Conservation (phyloP, 2,113 vertebrate species). For the Myrmophylax atrothorax region DNA sequence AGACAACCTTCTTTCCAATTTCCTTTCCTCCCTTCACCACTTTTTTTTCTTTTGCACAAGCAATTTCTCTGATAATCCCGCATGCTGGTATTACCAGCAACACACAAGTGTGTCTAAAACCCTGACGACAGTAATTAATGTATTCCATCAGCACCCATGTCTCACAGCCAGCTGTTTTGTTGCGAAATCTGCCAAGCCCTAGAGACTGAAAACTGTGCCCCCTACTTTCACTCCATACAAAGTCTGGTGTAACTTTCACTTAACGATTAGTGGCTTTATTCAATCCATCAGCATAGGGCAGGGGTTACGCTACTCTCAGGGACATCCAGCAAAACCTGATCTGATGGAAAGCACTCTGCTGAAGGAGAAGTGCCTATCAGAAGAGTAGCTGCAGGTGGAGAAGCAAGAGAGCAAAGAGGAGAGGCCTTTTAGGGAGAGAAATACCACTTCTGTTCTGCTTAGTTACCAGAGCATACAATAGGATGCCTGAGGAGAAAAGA, state of each 20-base stretch:
- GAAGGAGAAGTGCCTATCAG: constrained; percentile 24
- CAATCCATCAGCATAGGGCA: constrained; percentile 71
- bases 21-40: not conserved
- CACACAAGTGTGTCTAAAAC: constrained; percentile 71
- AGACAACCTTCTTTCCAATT: not conserved
- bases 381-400: constrained; percentile 47
- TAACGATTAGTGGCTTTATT: constrained; percentile 74
- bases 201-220: constrained; percentile 40
- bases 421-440: constrained; percentile 20
- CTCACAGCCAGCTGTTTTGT: constrained; percentile 68
- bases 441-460: constrained; percentile 12
- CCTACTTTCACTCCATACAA: constrained; percentile 18
- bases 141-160: constrained; percentile 71
- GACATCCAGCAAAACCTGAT: constrained; percentile 58
- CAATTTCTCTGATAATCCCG: constrained; percentile 37
- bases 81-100: constrained; percentile 34
- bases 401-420: not conserved
- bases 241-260: constrained; percentile 72
- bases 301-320: constrained; percentile 58
- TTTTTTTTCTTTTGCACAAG: constrained; percentile 1
- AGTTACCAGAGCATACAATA: not conserved
- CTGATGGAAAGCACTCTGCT: constrained; percentile 54
- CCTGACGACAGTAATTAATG: constrained; percentile 75
- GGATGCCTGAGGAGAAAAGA: not conserved
- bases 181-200: constrained; percentile 60